Evolutionary conservation across 2,888 invertebrate genomes (phyloP).

Genomic region (Drosophila melanosoma): DNA sequence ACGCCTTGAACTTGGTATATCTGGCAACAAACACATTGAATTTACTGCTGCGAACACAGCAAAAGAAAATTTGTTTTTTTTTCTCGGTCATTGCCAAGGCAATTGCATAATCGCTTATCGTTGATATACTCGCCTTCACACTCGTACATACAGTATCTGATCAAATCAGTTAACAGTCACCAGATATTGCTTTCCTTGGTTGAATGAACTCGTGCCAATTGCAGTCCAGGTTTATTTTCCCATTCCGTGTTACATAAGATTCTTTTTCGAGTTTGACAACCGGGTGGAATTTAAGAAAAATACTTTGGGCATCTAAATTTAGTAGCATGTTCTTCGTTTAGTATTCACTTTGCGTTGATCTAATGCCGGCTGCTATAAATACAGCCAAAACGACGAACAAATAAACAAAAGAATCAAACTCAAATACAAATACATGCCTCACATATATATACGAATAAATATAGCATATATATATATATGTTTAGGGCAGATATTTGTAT

Average conservation of each 20-base stretch:
- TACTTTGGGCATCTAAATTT: slow-evolving; percentile 58
- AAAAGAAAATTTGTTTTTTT: slow-evolving; percentile 18
- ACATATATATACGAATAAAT: not conserved
- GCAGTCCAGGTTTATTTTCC: not conserved
- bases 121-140: not conserved
- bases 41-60: not conserved
- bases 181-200: slow-evolving; percentile 1
- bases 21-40: slow-evolving; percentile 1
- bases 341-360: slow-evolving; percentile 48
- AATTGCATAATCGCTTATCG: slow-evolving; percentile 58
- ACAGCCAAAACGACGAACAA: slow-evolving; percentile 26
- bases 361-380: slow-evolving; percentile 77
- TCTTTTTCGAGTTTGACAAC: slow-evolving; percentile 48
- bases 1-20: slow-evolving; percentile 56
- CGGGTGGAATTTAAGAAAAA: slow-evolving; percentile 25
- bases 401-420: slow-evolving; percentile 45
- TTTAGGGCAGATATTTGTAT: not conserved
- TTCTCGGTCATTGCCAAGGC: slow-evolving; percentile 71
- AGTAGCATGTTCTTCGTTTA: slow-evolving; percentile 37
- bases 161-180: slow-evolving; percentile 1
- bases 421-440: slow-evolving; percentile 19
- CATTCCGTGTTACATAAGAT: slow-evolving; percentile 55
- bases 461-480: not conserved
- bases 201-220: slow-evolving; percentile 34
- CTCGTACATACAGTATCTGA: slow-evolving; percentile 31